phyloP scores from a whole-genome alignment of 23 tunicate genomes.

The Trididemnum nubilum region DNA sequence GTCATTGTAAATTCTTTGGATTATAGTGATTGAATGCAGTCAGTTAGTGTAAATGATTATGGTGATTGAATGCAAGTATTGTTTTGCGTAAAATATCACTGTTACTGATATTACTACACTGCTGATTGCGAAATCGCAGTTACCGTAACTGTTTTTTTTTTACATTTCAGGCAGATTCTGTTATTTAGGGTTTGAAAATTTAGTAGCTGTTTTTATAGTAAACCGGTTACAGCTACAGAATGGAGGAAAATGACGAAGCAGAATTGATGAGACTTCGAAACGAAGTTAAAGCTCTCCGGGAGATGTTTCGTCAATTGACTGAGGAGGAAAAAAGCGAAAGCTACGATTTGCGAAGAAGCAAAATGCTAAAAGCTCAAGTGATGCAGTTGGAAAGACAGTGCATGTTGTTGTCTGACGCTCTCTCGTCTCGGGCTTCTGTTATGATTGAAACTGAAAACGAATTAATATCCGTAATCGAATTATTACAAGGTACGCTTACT shows the following conservation, averaged over 20 bases:
- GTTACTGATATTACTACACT: too few relatives aligned
- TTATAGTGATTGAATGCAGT: too few relatives aligned
- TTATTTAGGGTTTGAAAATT: too few relatives aligned
- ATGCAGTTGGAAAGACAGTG: conserved; percentile 90
- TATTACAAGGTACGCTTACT: conserved; percentile 49
- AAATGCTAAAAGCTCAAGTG: conserved; percentile 75
- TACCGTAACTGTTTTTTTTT: too few relatives aligned
- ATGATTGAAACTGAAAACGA: conserved; percentile 66
- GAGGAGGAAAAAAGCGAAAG: conserved; percentile 63
- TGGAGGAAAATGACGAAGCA: not conserved
- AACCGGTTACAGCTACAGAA: too few relatives aligned
- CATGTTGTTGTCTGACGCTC: conserved; percentile 66
- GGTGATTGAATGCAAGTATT: too few relatives aligned
- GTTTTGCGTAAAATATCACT: too few relatives aligned
- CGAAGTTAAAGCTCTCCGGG: conserved; percentile 35
- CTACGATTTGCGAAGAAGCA: conserved; percentile 65
- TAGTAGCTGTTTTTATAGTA: too few relatives aligned
- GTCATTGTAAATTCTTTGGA: too few relatives aligned
- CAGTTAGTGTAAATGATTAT: too few relatives aligned
- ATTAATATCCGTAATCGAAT: conserved; percentile 29
- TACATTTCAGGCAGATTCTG: too few relatives aligned
- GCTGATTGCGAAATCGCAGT: too few relatives aligned
- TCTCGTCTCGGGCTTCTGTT: conserved; percentile 49
- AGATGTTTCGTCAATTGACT: conserved; percentile 53
- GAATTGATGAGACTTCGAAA: conserved; percentile 21